A percentile compares a stretch with the other conserved stretches of the same genome.
Evolutionary conservation across 2,113 vertebrate species (phyloP).

Genomic region (Panthera leo): DNA sequence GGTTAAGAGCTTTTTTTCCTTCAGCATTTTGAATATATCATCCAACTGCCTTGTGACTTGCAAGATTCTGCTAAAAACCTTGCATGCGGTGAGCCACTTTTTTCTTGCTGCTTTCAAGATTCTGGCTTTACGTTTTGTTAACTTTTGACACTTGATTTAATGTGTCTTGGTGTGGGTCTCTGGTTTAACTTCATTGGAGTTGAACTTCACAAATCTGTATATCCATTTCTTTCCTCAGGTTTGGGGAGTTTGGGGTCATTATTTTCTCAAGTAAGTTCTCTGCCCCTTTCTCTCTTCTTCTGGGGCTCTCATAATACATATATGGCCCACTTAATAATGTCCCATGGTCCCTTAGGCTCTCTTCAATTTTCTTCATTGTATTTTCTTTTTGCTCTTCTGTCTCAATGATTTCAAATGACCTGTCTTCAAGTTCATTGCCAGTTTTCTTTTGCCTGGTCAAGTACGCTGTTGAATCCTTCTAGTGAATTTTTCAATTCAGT

Average conservation of each 20-base stretch:
- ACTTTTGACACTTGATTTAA: background rate
- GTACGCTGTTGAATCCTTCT: background rate
- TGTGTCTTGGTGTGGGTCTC: background rate
- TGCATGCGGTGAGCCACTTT: background rate
- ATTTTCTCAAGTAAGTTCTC: background rate
- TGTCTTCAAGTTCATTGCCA: background rate
- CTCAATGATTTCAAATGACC: background rate
- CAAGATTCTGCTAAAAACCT: background rate
- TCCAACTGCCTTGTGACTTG: background rate
- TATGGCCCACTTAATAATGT: background rate
- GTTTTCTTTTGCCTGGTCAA: background rate
- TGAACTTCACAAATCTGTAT: background rate
- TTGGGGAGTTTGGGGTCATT: background rate
- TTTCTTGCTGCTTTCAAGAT: background rate
- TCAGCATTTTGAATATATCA: background rate
- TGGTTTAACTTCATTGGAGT: background rate
- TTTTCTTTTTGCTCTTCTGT: background rate
- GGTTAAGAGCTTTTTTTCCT: background rate
- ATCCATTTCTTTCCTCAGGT: background rate
- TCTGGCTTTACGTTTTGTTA: background rate
- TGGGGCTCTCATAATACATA: background rate
- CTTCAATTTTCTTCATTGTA: background rate
- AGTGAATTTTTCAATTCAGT: background rate
- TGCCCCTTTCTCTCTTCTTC: background rate
- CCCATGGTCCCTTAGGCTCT: background rate